phyloP scores from a whole-genome alignment of 2,888 invertebrate species.

The Tachina lurida region DNA sequence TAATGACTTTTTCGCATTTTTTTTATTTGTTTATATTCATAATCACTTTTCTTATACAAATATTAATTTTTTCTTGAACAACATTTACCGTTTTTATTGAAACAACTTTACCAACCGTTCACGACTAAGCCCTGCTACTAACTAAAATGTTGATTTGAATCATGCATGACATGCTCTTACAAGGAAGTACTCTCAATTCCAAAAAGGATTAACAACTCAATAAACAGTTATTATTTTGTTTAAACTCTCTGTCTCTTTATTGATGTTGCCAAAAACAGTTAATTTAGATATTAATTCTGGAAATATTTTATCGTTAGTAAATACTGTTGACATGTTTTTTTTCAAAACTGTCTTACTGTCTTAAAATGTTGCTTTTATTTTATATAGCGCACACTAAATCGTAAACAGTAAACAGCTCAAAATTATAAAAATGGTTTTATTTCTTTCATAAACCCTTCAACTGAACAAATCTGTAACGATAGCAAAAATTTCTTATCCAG shows the following conservation, averaged over 20 bases:
- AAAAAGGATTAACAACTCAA: constrained; percentile 42
- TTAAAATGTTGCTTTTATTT: too few species aligned
- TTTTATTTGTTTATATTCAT: constrained; percentile 19
- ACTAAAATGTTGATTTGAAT: constrained; percentile 67
- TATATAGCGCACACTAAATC: too few species aligned
- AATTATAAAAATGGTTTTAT: too few species aligned
- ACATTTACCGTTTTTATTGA: constrained; percentile 52
- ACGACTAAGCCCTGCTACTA: constrained; percentile 73
- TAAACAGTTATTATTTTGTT: constrained; percentile 3
- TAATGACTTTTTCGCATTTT: background rate
- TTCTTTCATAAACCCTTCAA: too few species aligned
- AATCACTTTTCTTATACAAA: constrained; percentile 22
- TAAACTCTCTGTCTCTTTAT: background rate
- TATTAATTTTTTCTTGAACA: constrained; percentile 31
- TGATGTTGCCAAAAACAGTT: background rate
- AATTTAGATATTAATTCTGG: too few species aligned
- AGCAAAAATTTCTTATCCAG: too few species aligned
- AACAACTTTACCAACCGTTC: constrained; percentile 65
- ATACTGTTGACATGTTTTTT: too few species aligned
- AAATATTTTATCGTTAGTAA: too few species aligned
- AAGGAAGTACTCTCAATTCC: constrained; percentile 24
- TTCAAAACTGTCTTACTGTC: too few species aligned
- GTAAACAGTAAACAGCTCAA: too few species aligned
- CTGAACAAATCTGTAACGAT: too few species aligned
- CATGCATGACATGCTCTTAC: constrained; percentile 40